These are phyloP conservation scores for Varroa destructor DNA, from an alignment of 1,140 invertebrate genomes.

Conservation along the genomic window DNA sequence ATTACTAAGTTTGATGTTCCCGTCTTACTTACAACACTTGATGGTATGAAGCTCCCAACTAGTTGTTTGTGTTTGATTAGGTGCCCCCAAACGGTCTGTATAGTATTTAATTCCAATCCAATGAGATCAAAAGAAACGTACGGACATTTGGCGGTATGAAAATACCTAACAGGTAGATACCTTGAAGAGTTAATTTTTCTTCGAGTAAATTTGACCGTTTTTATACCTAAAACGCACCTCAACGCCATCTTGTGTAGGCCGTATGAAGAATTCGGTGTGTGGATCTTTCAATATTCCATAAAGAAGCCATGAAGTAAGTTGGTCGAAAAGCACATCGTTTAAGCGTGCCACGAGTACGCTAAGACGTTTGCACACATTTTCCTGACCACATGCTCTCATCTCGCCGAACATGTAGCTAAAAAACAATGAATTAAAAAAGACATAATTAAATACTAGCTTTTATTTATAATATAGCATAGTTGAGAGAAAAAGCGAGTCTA, in stretches of 20 bases:
- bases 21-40: too few species aligned
- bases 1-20: too few species aligned
- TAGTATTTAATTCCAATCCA: too few species aligned
- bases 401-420: constrained; percentile 10
- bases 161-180: too few species aligned
- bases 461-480: not conserved
- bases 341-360: not conserved
- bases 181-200: too few species aligned
- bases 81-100: too few species aligned
- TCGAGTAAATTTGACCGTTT: too few species aligned
- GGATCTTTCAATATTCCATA: constrained; percentile 24
- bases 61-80: too few species aligned
- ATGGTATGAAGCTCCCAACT: too few species aligned
- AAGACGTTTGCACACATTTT: not conserved
- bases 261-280: constrained; percentile 9
- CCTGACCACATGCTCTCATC: constrained; percentile 20
- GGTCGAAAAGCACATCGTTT: constrained; percentile 21
- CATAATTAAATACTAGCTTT: not conserved
- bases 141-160: too few species aligned
- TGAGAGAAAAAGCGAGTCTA: too few species aligned
- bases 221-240: not conserved
- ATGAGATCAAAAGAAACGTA: too few species aligned
- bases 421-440: not conserved
- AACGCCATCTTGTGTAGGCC: constrained; percentile 5
- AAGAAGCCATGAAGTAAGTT: constrained; percentile 14